Base-by-base conservation (phyloP, 2,797 vertebrate species). In the Poeciliopsis infans region DNA sequence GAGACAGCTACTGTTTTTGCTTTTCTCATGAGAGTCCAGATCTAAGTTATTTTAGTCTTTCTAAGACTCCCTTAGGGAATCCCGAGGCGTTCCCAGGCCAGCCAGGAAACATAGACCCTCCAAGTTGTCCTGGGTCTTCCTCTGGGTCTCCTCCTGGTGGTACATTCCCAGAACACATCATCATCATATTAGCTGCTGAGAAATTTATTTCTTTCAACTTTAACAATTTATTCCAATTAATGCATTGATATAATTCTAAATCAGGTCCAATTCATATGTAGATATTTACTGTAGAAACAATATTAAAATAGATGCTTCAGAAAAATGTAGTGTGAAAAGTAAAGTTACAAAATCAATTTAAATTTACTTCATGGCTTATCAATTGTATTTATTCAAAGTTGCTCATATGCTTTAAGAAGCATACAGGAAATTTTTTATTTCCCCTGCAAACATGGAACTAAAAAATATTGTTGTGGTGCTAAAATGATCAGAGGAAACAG, bases 401-500 rank as follows among this genome's bases (percentile, higher is more conserved):
- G 20, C 4, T 4, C 3, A 4, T 33, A 33, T 61, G 59, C 15
- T 33, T 61, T 61, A 28, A 57, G 11, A 8, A 55, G 53, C 53
- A 55, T 25, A 13, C 0, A 1, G 5, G 20, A 43, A 2, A 43
- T 43, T 11, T 43, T 43, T 43, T 11, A 43, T 43, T 43, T 43
- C 41, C 8, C 5, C 36, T 68, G 20, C 23, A 69, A 69, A 69
- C 1, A n/a, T 13, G 8, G 5, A 25, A 43, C 23, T 51, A 51
- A 41, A 39, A 53, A 71, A 16, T 69, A 69, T 69, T 39, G n/a
- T 6, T n/a, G 10, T 68, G 70, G 25, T 5, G 18, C 28, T 49
- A 51, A 46, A 68, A 41, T 49, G 47, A 41, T 86, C 75, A 77
- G 73, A 72, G 68, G 79, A 85, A 79, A 86, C 83, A 83, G 77